These are phyloP conservation scores for Dermatemys mawii DNA, from an alignment of 2,113 vertebrate genomes.

Conservation along the genomic window DNA sequence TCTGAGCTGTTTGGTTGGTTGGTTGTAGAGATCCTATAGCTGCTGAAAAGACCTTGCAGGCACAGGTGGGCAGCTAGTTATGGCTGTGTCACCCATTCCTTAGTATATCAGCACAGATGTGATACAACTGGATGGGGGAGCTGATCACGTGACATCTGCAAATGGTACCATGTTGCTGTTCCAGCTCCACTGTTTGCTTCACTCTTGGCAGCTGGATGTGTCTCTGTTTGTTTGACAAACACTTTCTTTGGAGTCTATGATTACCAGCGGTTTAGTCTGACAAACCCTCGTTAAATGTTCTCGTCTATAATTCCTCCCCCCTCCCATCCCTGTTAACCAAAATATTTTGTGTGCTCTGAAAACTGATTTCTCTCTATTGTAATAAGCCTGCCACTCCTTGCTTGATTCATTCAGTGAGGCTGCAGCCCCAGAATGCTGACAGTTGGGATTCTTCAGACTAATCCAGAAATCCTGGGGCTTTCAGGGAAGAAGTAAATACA, in stretches of 20 bases:
- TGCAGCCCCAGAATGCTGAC: constrained; percentile 34
- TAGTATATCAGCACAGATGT: not conserved
- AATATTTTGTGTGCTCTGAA: constrained; percentile 47
- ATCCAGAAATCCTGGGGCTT: constrained; percentile 62
- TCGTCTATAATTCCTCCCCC: not conserved
- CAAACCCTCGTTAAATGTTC: constrained; percentile 40
- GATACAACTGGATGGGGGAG: not conserved
- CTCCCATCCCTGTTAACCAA: constrained; percentile 26
- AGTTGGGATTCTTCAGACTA: not conserved
- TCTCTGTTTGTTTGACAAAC: constrained; percentile 64
- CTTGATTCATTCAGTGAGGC: constrained; percentile 6
- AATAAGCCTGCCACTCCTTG: constrained; percentile 26
- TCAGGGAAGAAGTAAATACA: constrained; percentile 31
- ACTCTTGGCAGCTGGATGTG: constrained; percentile 34
- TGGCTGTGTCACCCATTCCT: not conserved
- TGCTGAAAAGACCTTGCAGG: not conserved
- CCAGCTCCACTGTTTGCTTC: constrained; percentile 40
- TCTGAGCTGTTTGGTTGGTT: not conserved
- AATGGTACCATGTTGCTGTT: not conserved
- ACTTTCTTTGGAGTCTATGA: constrained; percentile 50
- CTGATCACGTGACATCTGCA: not conserved
- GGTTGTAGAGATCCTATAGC: not conserved
- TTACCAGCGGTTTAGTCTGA: constrained; percentile 55
- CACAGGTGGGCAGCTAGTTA: not conserved
- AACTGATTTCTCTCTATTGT: not conserved